A percentile compares a stretch with the other conserved stretches of the same genome.
Evolutionary conservation across 1,140 invertebrate species (phyloP).

Genomic region (Lysiphlebus fabarum): DNA sequence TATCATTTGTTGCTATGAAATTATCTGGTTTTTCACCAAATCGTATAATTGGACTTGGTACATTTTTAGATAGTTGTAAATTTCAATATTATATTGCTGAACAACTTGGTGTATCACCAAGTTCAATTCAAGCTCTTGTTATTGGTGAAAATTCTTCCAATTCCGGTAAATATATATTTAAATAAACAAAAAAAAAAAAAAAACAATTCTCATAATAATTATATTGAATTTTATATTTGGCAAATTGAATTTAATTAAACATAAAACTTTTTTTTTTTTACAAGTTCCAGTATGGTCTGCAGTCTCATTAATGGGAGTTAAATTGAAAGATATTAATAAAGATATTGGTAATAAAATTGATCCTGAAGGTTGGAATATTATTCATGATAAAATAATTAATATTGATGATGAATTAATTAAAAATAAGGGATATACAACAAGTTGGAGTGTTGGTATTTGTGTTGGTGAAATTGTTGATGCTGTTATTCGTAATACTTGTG

Average conservation of each 20-base stretch:
- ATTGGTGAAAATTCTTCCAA: conserved; percentile 62
- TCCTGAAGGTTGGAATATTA: conserved; percentile 57
- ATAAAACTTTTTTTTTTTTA: neutral
- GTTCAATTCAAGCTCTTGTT: conserved; percentile 59
- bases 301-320: conserved; percentile 62
- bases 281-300: conserved; percentile 64
- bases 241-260: conserved; percentile 14
- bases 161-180: conserved; percentile 56
- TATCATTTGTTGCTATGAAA: conserved; percentile 65
- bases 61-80: conserved; percentile 61
- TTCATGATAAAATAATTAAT: conserved; percentile 59
- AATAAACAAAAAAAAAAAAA: too few species aligned
- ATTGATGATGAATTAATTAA: conserved; percentile 55
- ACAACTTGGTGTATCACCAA: conserved; percentile 57
- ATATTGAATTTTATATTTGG: too few species aligned
- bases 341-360: conserved; percentile 54
- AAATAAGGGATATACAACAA: conserved; percentile 58
- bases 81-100: conserved; percentile 61
- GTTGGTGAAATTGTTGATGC: conserved; percentile 56
- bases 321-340: conserved; percentile 57
- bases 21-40: conserved; percentile 61
- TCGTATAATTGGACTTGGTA: conserved; percentile 63
- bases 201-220: too few species aligned
- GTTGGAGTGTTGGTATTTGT: conserved; percentile 58
- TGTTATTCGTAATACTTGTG: conserved; percentile 57